Conservation (phyloP, 92 coral and sea anemone genomes). For the Anthopleura xanthogrammica region DNA sequence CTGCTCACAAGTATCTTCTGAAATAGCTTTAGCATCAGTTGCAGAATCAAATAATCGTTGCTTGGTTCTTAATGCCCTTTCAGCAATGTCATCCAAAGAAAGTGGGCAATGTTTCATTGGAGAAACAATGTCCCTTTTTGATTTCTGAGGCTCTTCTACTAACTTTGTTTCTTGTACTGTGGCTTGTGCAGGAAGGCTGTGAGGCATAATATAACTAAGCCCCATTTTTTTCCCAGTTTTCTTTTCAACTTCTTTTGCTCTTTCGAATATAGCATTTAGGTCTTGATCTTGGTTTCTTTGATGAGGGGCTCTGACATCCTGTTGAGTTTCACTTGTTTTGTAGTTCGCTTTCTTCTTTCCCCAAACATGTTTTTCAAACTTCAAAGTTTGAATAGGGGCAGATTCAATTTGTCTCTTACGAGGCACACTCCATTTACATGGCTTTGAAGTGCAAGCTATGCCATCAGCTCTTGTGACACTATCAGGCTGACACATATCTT, state of each 20-base stretch:
- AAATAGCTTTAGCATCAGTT: background rate
- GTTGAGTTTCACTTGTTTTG: constrained; percentile 33
- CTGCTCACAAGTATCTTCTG: background rate
- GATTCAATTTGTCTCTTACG: constrained; percentile 51
- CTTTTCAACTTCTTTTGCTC: constrained; percentile 48
- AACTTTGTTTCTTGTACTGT: background rate
- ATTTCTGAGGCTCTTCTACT: constrained; percentile 42
- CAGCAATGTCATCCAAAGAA: background rate
- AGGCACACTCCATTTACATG: constrained; percentile 59
- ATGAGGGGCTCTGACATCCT: constrained; percentile 16
- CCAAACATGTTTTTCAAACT: constrained; percentile 25
- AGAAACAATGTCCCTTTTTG: constrained; percentile 37
- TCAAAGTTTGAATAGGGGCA: constrained; percentile 32
- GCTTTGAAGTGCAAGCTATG: constrained; percentile 57
- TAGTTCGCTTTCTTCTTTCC: constrained; percentile 59
- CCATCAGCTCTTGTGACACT: constrained; percentile 21
- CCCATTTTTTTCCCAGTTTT: constrained; percentile 61
- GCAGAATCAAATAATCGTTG: constrained; percentile 27
- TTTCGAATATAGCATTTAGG: constrained; percentile 38
- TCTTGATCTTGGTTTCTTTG: background rate
- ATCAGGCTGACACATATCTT: background rate
- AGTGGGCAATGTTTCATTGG: constrained; percentile 44
- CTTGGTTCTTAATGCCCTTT: constrained; percentile 44
- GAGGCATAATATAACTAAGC: constrained; percentile 53
- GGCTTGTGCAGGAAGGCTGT: constrained; percentile 36